These are phyloP conservation scores for Lepilemur septentrionalis DNA, from an alignment of 2,797 vertebrate genomes.

Conservation along the genomic window DNA sequence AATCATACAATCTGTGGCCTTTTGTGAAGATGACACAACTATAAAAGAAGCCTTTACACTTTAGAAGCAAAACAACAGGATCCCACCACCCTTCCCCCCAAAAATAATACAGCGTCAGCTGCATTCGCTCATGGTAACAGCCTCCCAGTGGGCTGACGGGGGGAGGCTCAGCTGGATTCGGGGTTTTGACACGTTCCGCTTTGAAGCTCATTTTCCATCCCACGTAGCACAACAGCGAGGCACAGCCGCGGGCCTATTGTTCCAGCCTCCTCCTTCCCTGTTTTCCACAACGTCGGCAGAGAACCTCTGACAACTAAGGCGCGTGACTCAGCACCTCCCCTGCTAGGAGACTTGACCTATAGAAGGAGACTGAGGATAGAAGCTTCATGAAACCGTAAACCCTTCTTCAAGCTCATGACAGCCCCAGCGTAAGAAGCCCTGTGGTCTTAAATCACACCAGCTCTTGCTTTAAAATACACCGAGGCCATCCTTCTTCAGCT, in stretches of 20 bases:
- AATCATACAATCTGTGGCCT: background rate
- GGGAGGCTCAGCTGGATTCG: background rate
- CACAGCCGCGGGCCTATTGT: background rate
- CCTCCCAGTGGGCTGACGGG: conserved; percentile 12
- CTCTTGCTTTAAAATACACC: background rate
- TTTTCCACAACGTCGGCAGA: background rate
- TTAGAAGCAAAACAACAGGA: background rate
- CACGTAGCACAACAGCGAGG: background rate
- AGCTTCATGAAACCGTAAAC: background rate
- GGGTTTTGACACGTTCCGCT: conserved; percentile 37
- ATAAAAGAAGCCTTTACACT: background rate
- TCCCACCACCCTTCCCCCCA: background rate
- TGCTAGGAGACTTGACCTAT: background rate
- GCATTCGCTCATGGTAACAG: background rate
- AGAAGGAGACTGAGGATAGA: background rate
- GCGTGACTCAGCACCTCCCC: background rate
- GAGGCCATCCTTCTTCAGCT: background rate
- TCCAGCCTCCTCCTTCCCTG: background rate
- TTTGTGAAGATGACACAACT: background rate
- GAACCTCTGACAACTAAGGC: background rate
- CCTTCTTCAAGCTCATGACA: background rate
- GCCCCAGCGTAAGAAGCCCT: background rate
- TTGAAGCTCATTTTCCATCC: background rate
- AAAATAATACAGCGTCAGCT: background rate
- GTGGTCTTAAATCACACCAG: background rate